phyloP scores from a whole-genome alignment of 2,888 invertebrate species.

The Cabera pusaria region DNA sequence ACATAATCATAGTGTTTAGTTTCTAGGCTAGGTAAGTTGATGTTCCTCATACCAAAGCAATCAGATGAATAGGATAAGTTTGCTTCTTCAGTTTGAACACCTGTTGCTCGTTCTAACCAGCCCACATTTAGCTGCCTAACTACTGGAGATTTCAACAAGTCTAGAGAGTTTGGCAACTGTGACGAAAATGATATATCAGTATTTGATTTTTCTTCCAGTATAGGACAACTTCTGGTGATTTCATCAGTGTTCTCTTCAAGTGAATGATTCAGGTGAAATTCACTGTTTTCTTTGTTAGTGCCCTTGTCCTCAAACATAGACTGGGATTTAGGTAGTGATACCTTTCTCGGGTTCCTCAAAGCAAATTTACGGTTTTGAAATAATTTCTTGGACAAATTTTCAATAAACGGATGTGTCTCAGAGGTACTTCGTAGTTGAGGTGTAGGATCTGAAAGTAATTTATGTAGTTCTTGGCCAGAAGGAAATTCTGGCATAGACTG shows the following conservation, averaged over 20 bases:
- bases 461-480: constrained; percentile 63
- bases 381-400: constrained; percentile 85
- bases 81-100: constrained; percentile 48
- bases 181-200: constrained; percentile 16
- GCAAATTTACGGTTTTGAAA: constrained; percentile 87
- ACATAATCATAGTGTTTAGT: constrained; percentile 83
- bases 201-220: constrained; percentile 13
- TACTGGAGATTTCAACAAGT: constrained; percentile 28
- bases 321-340: constrained; percentile 45
- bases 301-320: constrained; percentile 29
- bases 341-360: constrained; percentile 90
- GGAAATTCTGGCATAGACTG: constrained; percentile 53
- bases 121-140: constrained; percentile 63
- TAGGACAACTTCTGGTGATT: constrained; percentile 12
- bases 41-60: constrained; percentile 57
- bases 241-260: constrained; percentile 16
- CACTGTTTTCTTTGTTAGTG: constrained; percentile 28
- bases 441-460: constrained; percentile 70
- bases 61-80: constrained; percentile 22
- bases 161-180: constrained; percentile 17
- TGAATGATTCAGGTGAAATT: constrained; percentile 18
- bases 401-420: constrained; percentile 60
- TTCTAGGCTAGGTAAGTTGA: constrained; percentile 37
- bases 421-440: constrained; percentile 2
- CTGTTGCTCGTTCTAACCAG: constrained; percentile 75